Evolutionary conservation across 1,140 invertebrate species (phyloP).

Genomic region (Zaprionus inermis): DNA sequence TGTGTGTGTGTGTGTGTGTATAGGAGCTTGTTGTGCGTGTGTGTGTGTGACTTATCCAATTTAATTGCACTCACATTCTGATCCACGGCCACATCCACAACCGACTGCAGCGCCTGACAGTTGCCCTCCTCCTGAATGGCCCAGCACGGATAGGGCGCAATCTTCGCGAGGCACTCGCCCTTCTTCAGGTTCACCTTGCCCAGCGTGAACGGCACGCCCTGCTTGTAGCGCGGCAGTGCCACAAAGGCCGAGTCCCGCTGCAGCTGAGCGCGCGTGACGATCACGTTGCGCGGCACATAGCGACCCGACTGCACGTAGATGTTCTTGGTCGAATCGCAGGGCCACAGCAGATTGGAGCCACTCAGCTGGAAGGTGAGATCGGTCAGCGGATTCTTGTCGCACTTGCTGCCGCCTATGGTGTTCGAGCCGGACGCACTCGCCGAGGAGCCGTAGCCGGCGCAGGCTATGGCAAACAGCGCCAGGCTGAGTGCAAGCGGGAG

Average conservation of each 20-base stretch:
- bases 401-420: slow-evolving; percentile 50
- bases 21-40: background rate
- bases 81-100: slow-evolving; percentile 87
- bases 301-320: slow-evolving; percentile 86
- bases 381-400: slow-evolving; percentile 68
- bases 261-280: slow-evolving; percentile 87
- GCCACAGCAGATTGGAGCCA: slow-evolving; percentile 86
- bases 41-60: slow-evolving; percentile 28
- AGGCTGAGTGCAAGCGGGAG: slow-evolving; percentile 38
- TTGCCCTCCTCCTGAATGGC: slow-evolving; percentile 87
- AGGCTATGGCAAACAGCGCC: slow-evolving; percentile 24
- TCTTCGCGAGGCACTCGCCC: slow-evolving; percentile 83
- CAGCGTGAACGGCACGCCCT: slow-evolving; percentile 87
- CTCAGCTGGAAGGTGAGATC: slow-evolving; percentile 84
- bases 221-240: slow-evolving; percentile 86
- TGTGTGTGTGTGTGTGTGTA: background rate
- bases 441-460: slow-evolving; percentile 48
- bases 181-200: slow-evolving; percentile 85
- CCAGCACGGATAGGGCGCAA: slow-evolving; percentile 88
- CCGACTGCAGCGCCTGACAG: slow-evolving; percentile 87
- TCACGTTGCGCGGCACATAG: slow-evolving; percentile 86
- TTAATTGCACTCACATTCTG: slow-evolving; percentile 78
- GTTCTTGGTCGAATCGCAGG: slow-evolving; percentile 86
- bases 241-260: slow-evolving; percentile 86
- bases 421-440: slow-evolving; percentile 40